These are phyloP conservation scores for Cryptocephalus moraei DNA, from an alignment of 2,888 invertebrate genomes.

Conservation along the genomic window DNA sequence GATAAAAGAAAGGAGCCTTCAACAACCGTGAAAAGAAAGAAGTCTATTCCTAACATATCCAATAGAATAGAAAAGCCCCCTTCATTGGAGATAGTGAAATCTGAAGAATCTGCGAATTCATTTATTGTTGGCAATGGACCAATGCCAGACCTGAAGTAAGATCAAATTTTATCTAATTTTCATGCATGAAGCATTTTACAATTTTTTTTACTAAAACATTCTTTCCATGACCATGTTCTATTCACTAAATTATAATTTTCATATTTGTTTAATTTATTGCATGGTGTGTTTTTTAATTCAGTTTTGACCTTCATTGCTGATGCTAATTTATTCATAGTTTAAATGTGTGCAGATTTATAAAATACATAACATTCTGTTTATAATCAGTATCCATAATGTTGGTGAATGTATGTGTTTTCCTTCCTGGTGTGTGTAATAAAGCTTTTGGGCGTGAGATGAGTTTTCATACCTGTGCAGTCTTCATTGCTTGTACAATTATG, in stretches of 20 bases:
- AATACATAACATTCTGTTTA: no score
- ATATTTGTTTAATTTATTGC: neutral
- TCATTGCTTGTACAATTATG: no score
- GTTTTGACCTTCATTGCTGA: neutral
- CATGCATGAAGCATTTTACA: no score
- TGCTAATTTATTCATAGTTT: no score
- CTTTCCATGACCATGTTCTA: no score
- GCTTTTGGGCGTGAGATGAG: no score
- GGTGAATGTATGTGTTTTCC: no score
- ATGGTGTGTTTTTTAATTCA: neutral
- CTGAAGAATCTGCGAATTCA: conserved; percentile 13
- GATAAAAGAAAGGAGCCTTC: conserved; percentile 2
- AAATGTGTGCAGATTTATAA: no score
- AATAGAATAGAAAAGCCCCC: conserved; percentile 17
- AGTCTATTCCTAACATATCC: conserved; percentile 16
- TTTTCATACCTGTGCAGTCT: no score
- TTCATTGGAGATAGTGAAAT: conserved; percentile 13
- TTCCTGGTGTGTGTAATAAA: no score
- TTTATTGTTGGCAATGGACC: conserved; percentile 10
- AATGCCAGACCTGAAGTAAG: conserved; percentile 2
- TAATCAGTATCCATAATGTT: no score
- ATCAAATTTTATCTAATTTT: neutral
- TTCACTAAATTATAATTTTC: neutral
- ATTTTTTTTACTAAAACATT: no score
- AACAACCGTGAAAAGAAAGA: conserved; percentile 14